Base-by-base conservation (phyloP, 2,113 vertebrate species). In the Bothrops jararaca region DNA sequence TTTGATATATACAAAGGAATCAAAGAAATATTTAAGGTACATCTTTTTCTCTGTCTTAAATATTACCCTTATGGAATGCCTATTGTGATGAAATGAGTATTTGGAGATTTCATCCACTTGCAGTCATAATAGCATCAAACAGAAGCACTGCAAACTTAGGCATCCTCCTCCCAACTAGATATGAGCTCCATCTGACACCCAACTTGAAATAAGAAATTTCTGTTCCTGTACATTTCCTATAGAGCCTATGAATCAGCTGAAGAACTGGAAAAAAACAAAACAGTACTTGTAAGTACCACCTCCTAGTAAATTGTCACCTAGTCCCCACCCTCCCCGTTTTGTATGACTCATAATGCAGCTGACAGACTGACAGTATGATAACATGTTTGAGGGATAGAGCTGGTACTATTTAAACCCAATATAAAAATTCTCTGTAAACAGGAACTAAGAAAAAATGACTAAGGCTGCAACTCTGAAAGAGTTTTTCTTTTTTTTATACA, bases 201-300 rank as follows among this genome's bases (percentile, higher is more conserved):
- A 88, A 58, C 48, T 39, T 0, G 0, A 86, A 86, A 85, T 5
- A 48, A 80, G 0, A 0, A 85, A 93, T 53, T 42, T 89, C 58
- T 22, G 29, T 15, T 85, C 92, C 54, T 90, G 80, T 50, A 91
- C 91, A 91, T 29, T 89, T 94, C 92, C 88, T 29, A 85, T 48
- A 57, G 0, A 0, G 39, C 57, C 8, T 2, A 23, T 91, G 92
- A 95, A 89, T 91, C 92, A 53, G 29, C 88, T 42, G 4, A 74
- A 34, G 18, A n/a, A 12, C 91, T 29, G 18, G 87, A n/a, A 64
- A 92, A 93, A 34, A 20, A 80, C 15, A 3, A n/a, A 15, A 80
- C 0, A 24, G 15, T n/a, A n/a, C 29, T 69, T n/a, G 64, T 69
- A 74, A 13, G 69, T 89, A 34, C 87, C 89, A n/a, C 89, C 93